Percentiles rank a stretch among this genome's conserved stretches.
Evolutionary conservation across 2,797 vertebrate genomes (phyloP).

Genomic region (Chelonia mydas): DNA sequence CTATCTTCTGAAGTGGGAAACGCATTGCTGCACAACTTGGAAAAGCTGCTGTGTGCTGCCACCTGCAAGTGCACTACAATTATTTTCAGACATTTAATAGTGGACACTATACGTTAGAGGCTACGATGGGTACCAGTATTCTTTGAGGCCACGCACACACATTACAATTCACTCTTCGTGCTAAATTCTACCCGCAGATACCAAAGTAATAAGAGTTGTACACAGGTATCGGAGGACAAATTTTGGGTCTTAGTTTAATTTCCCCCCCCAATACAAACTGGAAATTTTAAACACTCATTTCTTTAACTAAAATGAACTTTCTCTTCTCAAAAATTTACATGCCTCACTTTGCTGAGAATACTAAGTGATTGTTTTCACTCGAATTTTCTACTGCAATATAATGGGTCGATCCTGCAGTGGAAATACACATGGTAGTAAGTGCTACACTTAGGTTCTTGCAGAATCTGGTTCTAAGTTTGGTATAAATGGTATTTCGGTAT

Average conservation of each 20-base stretch:
- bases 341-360: neutral
- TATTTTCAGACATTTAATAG: neutral
- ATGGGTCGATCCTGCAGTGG: neutral
- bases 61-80: neutral
- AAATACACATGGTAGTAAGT: neutral
- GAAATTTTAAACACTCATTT: neutral
- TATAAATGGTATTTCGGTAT: conserved; percentile 12
- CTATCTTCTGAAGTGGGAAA: neutral
- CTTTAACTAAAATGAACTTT: neutral
- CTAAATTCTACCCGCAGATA: neutral
- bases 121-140: neutral
- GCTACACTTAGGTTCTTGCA: conserved; percentile 26
- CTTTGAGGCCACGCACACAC: neutral
- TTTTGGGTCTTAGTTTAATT: neutral
- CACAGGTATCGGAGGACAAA: neutral
- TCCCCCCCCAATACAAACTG: neutral
- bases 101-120: neutral
- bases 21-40: neutral
- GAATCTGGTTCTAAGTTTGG: neutral
- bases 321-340: neutral
- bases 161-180: neutral
- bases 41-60: neutral
- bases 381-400: neutral
- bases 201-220: neutral
- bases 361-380: neutral